Base-by-base conservation (phyloP, 2,888 invertebrate genomes). In the Acleris sparsana region DNA sequence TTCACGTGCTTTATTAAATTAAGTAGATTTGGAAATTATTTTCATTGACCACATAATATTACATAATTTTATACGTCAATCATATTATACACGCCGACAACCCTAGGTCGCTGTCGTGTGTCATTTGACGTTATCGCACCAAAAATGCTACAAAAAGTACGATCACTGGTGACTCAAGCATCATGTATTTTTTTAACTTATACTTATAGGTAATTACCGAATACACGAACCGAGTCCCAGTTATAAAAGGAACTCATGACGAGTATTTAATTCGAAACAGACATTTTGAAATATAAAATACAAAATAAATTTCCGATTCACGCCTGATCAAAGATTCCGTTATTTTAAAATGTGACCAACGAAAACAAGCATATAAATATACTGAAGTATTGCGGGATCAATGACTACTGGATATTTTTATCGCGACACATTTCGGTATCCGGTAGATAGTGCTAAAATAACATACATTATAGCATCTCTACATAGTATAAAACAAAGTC, bases 281-380 rank as follows among this genome's bases (percentile, higher is more conserved):
- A 33, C 33, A 55, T 49, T 25, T 29, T 18, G 11, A 44, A 58
- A 6, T 6, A n/a, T 33, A 18, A 39, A 58, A 55, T 25, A 44
- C 39, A 25, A 25, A 16, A 53, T 53, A 59, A 59, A 64, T 55
- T 29, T 43, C 22, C 25, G 17, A 43, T 46, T 46, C 59, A 59
- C 17, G 53, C 53, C 20, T 22, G n/a, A 53, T 49, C 43, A 29
- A 48, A 55, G 29, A 44, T 33, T 60, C 53, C 64, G 64, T 49
- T 60, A 55, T 64, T 60, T 55, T 22, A 43, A 60, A 55, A 51
- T 60, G 49, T 29, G 46, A 52, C 53, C 53, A 53, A 49, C 64
- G 55, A 60, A 64, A 64, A 64, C 55, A 60, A 13, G 43, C 16
- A 11, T 64, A 64, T 64, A 44, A 60, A 64, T 64, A 64, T 55